phyloP scores from a whole-genome alignment of 2,888 invertebrate species.

The Tetranychus truncatus region DNA sequence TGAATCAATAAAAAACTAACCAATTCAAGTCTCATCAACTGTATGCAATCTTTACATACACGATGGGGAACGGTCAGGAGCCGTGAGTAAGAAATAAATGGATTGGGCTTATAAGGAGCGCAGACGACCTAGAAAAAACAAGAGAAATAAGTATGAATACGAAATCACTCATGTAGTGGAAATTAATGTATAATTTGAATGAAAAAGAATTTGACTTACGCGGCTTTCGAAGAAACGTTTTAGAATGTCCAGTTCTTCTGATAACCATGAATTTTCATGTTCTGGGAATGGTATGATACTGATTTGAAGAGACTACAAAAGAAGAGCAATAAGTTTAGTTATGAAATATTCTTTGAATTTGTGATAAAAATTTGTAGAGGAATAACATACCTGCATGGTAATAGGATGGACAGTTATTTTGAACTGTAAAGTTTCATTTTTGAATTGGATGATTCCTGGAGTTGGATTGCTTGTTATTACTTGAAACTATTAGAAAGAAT shows the following conservation, averaged over 20 bases:
- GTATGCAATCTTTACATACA: conserved; percentile 75
- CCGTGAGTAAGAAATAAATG: conserved; percentile 64
- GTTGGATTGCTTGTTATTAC: conserved; percentile 50
- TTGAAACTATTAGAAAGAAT: conserved; percentile 40
- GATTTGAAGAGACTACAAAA: conserved; percentile 58
- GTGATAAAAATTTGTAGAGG: no score
- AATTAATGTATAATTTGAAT: no score
- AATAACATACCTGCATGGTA: conserved; percentile 41
- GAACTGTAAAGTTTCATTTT: conserved; percentile 67
- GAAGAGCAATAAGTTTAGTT: conserved; percentile 5
- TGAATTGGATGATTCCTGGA: conserved; percentile 72
- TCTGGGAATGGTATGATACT: conserved; percentile 60
- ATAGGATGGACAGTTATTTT: conserved; percentile 67
- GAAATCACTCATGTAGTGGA: no score
- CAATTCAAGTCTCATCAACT: conserved; percentile 57
- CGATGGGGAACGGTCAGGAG: conserved; percentile 64
- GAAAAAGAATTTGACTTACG: conserved; percentile 26
- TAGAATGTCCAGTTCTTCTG: conserved; percentile 68
- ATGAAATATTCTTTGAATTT: not conserved
- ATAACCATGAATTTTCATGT: conserved; percentile 64
- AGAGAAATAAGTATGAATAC: not conserved
- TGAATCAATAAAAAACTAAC: conserved; percentile 23
- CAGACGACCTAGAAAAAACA: conserved; percentile 50
- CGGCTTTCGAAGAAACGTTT: conserved; percentile 75
- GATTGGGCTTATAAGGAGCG: conserved; percentile 75